Conservation (phyloP, 2,113 vertebrate genomes). For the Gracilinanus agilis region DNA sequence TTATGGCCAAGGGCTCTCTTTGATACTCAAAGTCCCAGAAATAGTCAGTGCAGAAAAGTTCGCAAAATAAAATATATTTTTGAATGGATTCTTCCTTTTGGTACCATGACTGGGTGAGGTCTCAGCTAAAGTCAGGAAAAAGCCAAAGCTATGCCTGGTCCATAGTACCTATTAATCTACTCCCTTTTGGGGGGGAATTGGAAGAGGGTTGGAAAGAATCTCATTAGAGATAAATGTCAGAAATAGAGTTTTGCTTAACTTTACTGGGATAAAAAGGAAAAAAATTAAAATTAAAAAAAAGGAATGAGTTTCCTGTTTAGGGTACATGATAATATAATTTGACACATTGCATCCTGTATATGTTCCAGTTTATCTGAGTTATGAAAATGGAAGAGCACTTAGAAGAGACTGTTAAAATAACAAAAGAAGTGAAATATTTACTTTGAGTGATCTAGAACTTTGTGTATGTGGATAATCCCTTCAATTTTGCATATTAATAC, state of each 20-base stretch:
- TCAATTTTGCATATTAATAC: neutral
- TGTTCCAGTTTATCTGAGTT: neutral
- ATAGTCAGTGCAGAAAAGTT: neutral
- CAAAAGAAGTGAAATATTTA: neutral
- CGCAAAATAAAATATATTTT: neutral
- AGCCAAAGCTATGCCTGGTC: neutral
- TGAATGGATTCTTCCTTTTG: neutral
- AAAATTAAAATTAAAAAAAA: neutral
- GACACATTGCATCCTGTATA: neutral
- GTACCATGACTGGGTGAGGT: neutral
- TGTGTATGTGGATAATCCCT: neutral
- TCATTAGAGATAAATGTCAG: neutral
- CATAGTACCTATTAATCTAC: neutral
- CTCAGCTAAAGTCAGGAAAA: neutral
- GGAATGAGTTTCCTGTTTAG: neutral
- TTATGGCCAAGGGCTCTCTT: neutral
- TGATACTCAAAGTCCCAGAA: neutral
- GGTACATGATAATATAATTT: neutral
- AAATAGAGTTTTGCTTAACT: neutral
- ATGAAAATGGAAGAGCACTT: no score
- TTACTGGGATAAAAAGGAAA: neutral
- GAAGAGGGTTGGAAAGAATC: neutral
- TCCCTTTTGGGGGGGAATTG: neutral
- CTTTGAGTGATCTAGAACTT: neutral
- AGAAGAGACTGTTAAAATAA: no score